Percentiles rank a stretch among this genome's conserved stretches.
Evolutionary conservation across 2,797 vertebrate genomes (phyloP).

Genomic region (Parambassis ranga): DNA sequence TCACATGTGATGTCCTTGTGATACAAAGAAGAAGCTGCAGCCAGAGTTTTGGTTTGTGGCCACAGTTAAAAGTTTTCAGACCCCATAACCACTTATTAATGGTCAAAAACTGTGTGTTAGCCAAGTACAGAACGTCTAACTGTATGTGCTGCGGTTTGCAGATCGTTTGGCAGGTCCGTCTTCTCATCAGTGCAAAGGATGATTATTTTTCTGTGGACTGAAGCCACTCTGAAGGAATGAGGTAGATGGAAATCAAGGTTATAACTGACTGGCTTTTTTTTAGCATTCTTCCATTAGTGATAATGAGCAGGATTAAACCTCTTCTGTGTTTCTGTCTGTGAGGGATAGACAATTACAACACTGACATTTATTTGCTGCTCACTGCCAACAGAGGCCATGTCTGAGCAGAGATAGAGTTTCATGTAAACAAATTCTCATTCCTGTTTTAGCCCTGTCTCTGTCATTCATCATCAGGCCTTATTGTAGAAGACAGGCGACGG

Average conservation of each 20-base stretch:
- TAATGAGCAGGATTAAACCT: conserved; percentile 10
- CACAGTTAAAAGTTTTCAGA: conserved; percentile 19
- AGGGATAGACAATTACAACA: background rate
- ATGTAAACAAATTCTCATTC: conserved; percentile 19
- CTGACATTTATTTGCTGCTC: conserved; percentile 14
- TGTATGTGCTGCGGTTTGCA: conserved; percentile 32
- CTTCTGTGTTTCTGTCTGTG: background rate
- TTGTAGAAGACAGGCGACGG: conserved; percentile 20
- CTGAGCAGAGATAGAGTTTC: conserved; percentile 16
- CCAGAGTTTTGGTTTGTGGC: conserved; percentile 21
- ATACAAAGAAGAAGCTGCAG: conserved; percentile 4
- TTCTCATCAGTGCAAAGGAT: conserved; percentile 46
- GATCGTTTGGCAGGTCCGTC: conserved; percentile 15
- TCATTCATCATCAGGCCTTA: conserved; percentile 31
- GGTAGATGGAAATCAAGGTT: conserved; percentile 21
- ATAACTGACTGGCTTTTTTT: conserved; percentile 13
- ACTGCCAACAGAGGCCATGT: conserved; percentile 5
- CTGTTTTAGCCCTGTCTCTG: conserved; percentile 18
- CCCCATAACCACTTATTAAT: conserved; percentile 18
- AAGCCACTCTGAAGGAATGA: conserved; percentile 27
- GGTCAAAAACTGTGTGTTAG: conserved; percentile 15
- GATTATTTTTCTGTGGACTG: conserved; percentile 19
- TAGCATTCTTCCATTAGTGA: conserved; percentile 6
- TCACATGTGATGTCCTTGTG: conserved; percentile 12
- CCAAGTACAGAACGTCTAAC: conserved; percentile 22